Conservation (phyloP, 2,888 invertebrate species). For the Caenorhabditis zanzibari region DNA sequence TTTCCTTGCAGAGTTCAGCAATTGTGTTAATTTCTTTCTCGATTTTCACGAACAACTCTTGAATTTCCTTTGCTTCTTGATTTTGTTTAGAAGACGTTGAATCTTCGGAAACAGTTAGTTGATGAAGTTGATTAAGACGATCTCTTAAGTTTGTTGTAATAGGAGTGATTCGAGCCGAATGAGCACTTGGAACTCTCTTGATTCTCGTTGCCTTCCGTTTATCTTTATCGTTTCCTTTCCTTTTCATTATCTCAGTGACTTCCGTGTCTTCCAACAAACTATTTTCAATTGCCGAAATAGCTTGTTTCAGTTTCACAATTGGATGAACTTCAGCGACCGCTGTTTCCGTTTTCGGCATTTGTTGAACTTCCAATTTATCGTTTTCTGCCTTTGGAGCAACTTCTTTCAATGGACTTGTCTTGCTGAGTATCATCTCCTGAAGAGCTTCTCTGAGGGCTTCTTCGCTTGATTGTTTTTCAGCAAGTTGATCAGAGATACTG, state of each 20-base stretch:
- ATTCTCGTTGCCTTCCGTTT: slow-evolving; percentile 59
- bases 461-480: slow-evolving; percentile 80
- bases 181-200: slow-evolving; percentile 74
- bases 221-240: slow-evolving; percentile 51
- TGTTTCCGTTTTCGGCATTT: background rate
- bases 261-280: slow-evolving; percentile 79
- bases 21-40: slow-evolving; percentile 81
- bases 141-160: slow-evolving; percentile 74
- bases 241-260: slow-evolving; percentile 66
- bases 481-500: slow-evolving; percentile 75
- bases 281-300: slow-evolving; percentile 76
- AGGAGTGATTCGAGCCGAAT: slow-evolving; percentile 75
- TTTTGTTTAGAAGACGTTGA: slow-evolving; percentile 29
- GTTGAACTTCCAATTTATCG: slow-evolving; percentile 2
- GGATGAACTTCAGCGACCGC: slow-evolving; percentile 74
- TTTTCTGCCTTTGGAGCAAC: slow-evolving; percentile 42
- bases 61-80: slow-evolving; percentile 70
- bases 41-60: slow-evolving; percentile 78
- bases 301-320: slow-evolving; percentile 69
- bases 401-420: slow-evolving; percentile 63
- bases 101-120: slow-evolving; percentile 69
- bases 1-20: slow-evolving; percentile 76
- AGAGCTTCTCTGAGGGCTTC: slow-evolving; percentile 78
- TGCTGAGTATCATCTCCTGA: slow-evolving; percentile 81
- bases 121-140: slow-evolving; percentile 72